Conservation (phyloP, 2,888 invertebrate genomes). For the Molanna angustata region DNA sequence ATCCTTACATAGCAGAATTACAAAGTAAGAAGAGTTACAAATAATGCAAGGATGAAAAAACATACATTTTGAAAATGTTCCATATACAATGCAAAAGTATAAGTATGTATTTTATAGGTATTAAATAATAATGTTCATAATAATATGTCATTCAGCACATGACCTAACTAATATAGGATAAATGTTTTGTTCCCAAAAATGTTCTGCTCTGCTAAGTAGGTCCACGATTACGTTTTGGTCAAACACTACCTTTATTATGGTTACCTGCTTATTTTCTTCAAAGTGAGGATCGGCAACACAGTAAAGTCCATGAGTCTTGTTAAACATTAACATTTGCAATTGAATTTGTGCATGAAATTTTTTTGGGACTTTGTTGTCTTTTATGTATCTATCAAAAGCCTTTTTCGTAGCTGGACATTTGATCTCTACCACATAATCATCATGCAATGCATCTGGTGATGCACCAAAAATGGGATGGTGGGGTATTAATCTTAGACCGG, state of each 20-base stretch:
- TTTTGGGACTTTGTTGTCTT: not conserved
- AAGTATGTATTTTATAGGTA: too few species aligned
- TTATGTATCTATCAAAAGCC: not conserved
- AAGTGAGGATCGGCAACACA: constrained; percentile 6
- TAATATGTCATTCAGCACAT: too few species aligned
- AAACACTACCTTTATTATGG: not conserved
- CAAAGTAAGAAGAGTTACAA: too few species aligned
- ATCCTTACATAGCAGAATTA: too few species aligned
- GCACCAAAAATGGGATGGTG: constrained; percentile 10
- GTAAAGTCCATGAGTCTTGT: not conserved
- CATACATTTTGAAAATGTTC: too few species aligned
- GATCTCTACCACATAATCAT: not conserved
- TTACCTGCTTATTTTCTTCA: constrained; percentile 3
- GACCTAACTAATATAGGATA: too few species aligned
- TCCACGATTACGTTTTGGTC: too few species aligned
- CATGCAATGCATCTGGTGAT: constrained; percentile 1
- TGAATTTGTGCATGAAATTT: not conserved
- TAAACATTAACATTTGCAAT: not conserved
- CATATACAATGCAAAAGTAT: too few species aligned
- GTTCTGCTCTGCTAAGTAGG: too few species aligned
- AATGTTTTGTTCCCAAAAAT: too few species aligned
- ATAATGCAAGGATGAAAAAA: too few species aligned
- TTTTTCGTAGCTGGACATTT: constrained; percentile 1
- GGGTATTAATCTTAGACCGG: not conserved
- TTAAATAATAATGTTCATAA: too few species aligned